These are phyloP conservation scores for Miltochrista miniata DNA, from an alignment of 2,888 invertebrate species.

Conservation along the genomic window DNA sequence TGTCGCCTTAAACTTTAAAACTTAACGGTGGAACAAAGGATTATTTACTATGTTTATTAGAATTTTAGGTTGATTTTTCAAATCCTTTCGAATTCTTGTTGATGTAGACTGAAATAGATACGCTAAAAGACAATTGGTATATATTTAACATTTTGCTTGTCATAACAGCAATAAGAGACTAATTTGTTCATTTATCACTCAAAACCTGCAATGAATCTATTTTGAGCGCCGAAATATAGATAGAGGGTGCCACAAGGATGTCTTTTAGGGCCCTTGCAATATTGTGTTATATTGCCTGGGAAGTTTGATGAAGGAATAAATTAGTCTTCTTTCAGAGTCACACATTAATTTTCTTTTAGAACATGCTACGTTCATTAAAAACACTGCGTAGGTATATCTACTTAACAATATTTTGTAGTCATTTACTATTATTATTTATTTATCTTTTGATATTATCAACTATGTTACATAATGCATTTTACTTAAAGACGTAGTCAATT, in stretches of 20 bases:
- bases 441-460: background rate
- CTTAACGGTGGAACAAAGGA: slow-evolving; percentile 26
- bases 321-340: too few relatives aligned
- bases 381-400: too few relatives aligned
- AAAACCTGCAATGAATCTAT: too few relatives aligned
- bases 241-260: too few relatives aligned
- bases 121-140: slow-evolving; percentile 37
- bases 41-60: slow-evolving; percentile 22
- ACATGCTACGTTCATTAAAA: too few relatives aligned
- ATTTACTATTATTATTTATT: background rate
- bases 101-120: slow-evolving; percentile 15
- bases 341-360: too few relatives aligned
- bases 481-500: slow-evolving; percentile 20
- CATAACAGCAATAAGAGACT: too few relatives aligned
- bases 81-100: slow-evolving; percentile 12
- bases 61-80: slow-evolving; percentile 23
- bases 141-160: background rate
- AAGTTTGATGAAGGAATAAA: too few relatives aligned
- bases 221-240: too few relatives aligned
- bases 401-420: background rate
- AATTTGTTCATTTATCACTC: too few relatives aligned
- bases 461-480: slow-evolving; percentile 1
- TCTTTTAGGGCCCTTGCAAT: too few relatives aligned
- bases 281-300: too few relatives aligned
- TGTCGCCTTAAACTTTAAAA: slow-evolving; percentile 37